A percentile compares a stretch with the other conserved stretches of the same genome.
These are phyloP conservation scores for Ellobius talpinus DNA, from an alignment of 2,113 vertebrate species.

Conservation along the genomic window DNA sequence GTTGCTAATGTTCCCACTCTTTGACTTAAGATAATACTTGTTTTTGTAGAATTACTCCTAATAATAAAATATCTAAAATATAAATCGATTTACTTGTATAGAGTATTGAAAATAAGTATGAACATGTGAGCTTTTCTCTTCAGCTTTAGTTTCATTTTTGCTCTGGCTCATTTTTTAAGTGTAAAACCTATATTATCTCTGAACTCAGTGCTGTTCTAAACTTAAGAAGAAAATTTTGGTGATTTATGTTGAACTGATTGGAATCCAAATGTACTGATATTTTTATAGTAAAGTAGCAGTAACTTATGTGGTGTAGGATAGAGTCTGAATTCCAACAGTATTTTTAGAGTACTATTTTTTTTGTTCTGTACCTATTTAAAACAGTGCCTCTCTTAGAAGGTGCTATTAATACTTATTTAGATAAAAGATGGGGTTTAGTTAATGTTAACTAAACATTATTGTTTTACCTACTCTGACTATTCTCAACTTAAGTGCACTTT, in stretches of 20 bases:
- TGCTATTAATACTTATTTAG: constrained; percentile 82
- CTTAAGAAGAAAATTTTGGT: constrained; percentile 74
- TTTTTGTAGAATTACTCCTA: constrained; percentile 82
- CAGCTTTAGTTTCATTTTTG: constrained; percentile 79
- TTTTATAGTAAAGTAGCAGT: constrained; percentile 82
- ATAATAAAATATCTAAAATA: constrained; percentile 78
- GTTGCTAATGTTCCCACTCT: constrained; percentile 82
- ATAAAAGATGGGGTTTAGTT: constrained; percentile 77
- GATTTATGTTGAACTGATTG: constrained; percentile 83
- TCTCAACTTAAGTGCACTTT: constrained; percentile 64
- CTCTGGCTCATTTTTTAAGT: constrained; percentile 86
- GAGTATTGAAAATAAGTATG: constrained; percentile 80
- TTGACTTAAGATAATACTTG: constrained; percentile 74
- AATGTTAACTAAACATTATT: constrained; percentile 44
- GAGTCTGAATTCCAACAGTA: constrained; percentile 78
- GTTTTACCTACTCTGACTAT: constrained; percentile 62
- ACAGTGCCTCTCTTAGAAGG: constrained; percentile 81
- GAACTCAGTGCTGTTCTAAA: constrained; percentile 83
- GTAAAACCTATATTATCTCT: constrained; percentile 85
- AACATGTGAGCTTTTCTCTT: constrained; percentile 73
- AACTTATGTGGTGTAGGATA: constrained; percentile 83
- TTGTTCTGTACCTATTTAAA: constrained; percentile 83
- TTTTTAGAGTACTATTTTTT: constrained; percentile 77
- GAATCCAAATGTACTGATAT: constrained; percentile 80
- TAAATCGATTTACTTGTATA: constrained; percentile 83